Evolutionary conservation across 1,140 invertebrate genomes (phyloP).

Genomic region (Drosophila auraria): DNA sequence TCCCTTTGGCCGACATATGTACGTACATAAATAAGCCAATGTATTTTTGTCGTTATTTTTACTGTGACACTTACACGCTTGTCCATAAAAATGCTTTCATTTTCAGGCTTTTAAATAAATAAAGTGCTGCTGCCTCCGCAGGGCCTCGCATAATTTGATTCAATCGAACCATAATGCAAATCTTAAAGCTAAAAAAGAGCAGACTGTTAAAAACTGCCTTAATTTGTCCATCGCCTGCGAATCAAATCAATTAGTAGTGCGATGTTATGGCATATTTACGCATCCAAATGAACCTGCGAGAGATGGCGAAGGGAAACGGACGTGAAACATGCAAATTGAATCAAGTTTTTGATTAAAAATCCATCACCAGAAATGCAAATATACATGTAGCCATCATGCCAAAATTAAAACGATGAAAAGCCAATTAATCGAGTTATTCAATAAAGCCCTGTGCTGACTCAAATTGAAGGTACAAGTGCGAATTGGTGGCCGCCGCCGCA

Average conservation of each 20-base stretch:
- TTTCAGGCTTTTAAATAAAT: conserved; percentile 18
- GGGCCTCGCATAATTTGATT: conserved; percentile 14
- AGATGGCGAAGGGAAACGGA: conserved; percentile 32
- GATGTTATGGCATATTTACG: conserved; percentile 42
- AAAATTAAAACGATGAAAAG: conserved; percentile 46
- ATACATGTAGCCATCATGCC: background rate
- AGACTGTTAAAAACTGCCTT: conserved; percentile 9
- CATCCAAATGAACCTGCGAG: conserved; percentile 30
- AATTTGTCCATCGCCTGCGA: conserved; percentile 46
- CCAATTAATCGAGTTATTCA: conserved; percentile 35
- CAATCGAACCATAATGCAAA: background rate
- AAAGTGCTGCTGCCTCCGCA: background rate
- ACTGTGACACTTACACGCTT: conserved; percentile 12
- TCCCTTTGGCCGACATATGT: background rate
- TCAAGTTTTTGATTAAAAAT: conserved; percentile 60
- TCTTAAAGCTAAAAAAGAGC: background rate
- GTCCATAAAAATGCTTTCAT: conserved; percentile 6
- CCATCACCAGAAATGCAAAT: conserved; percentile 54
- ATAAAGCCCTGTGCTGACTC: conserved; percentile 27
- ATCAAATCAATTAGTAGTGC: conserved; percentile 58
- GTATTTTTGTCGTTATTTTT: conserved; percentile 23
- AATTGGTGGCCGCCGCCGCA: conserved; percentile 19
- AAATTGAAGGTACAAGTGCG: conserved; percentile 49
- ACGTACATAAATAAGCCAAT: conserved; percentile 24
- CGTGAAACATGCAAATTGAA: conserved; percentile 66